Conservation (phyloP, 2,113 vertebrate genomes). For the Spheniscus mendiculus region DNA sequence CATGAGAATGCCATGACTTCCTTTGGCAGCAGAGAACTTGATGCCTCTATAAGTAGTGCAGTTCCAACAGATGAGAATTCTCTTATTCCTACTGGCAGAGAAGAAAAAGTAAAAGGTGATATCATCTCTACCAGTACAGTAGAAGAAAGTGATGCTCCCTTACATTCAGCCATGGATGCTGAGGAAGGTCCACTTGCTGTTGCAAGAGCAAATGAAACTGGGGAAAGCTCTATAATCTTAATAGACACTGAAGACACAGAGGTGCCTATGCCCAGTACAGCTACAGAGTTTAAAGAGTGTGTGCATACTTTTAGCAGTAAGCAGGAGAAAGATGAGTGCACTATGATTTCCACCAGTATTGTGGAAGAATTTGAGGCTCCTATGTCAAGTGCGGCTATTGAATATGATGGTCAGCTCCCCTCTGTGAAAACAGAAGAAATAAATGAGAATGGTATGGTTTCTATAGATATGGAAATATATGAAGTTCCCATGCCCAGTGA, state of each 20-base stretch:
- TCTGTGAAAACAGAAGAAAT: conserved; percentile 5
- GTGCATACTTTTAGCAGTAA: background rate
- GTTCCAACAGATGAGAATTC: background rate
- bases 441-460: background rate
- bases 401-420: background rate
- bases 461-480: conserved; percentile 23
- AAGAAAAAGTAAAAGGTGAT: conserved; percentile 35
- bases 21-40: background rate
- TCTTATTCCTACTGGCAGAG: background rate
- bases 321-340: conserved; percentile 75
- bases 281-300: conserved; percentile 40
- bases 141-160: background rate
- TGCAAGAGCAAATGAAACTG: background rate
- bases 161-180: background rate
- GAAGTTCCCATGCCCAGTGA: conserved; percentile 73
- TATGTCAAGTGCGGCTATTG: conserved; percentile 64
- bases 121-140: conserved; percentile 73
- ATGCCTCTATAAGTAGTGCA: conserved; percentile 21
- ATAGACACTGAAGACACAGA: conserved; percentile 50
- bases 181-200: background rate
- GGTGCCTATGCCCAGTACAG: conserved; percentile 77
- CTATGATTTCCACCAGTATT: conserved; percentile 78
- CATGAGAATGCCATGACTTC: background rate
- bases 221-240: background rate
- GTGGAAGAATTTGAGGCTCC: conserved; percentile 74